Conservation (phyloP, 2,888 invertebrate genomes). For the Tricholauxania praeusta region DNA sequence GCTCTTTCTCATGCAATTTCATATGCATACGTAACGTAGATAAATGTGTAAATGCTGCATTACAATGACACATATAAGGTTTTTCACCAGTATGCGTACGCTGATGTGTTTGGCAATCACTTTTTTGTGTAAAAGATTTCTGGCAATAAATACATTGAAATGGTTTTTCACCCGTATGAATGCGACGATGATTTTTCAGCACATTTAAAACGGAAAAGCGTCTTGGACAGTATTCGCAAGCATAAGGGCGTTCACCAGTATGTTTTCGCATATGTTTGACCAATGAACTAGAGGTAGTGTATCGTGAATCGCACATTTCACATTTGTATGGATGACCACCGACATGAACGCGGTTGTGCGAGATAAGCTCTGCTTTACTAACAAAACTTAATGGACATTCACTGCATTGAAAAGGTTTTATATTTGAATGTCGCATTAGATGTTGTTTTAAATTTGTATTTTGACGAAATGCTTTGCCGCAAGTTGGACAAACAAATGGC, state of each 20-base stretch:
- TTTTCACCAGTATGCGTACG: conserved; percentile 70
- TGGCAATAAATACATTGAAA: conserved; percentile 71
- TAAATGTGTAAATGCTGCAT: conserved; percentile 71
- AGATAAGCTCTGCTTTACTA: conserved; percentile 70
- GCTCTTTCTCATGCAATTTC: conserved; percentile 63
- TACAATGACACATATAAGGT: conserved; percentile 65
- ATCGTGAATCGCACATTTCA: conserved; percentile 70
- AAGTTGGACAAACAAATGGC: conserved; percentile 71
- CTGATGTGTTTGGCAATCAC: conserved; percentile 72
- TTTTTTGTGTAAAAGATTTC: conserved; percentile 72
- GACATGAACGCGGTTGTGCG: conserved; percentile 72
- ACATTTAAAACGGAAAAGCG: conserved; percentile 72
- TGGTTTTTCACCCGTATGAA: conserved; percentile 73
- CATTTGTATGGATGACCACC: conserved; percentile 74
- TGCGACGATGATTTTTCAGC: conserved; percentile 71
- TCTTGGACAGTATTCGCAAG: conserved; percentile 73
- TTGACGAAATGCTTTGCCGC: conserved; percentile 73
- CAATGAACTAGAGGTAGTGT: conserved; percentile 73
- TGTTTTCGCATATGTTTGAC: conserved; percentile 73
- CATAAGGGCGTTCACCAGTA: conserved; percentile 73
- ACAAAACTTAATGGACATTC: conserved; percentile 69
- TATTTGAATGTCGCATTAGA: conserved; percentile 71
- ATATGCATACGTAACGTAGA: conserved; percentile 70
- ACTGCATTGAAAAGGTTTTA: conserved; percentile 66
- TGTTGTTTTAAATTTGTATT: conserved; percentile 74